Percentiles rank a stretch among this genome's conserved stretches.
phyloP scores from a whole-genome alignment of 2,888 invertebrate genomes.

The Dysmachus trigonus region DNA sequence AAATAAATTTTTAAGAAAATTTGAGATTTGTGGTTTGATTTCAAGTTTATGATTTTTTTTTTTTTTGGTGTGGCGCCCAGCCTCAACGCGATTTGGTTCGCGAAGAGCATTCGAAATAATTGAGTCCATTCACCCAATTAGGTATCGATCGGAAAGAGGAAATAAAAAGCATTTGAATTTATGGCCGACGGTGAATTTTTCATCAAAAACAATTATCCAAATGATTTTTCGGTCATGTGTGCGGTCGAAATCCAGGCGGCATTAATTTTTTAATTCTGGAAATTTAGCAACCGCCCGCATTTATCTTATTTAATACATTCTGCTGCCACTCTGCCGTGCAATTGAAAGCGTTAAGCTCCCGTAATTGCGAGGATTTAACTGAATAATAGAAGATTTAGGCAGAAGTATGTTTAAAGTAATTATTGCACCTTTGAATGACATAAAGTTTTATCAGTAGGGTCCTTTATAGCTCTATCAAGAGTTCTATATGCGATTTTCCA shows the following conservation, averaged over 20 bases:
- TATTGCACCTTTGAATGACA: not conserved
- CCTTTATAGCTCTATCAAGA: too few species aligned
- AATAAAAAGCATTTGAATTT: not conserved
- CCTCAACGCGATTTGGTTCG: not conserved
- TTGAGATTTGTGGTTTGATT: slow-evolving; percentile 12
- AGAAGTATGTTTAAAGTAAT: not conserved
- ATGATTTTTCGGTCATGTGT: not conserved
- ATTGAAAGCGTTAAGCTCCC: not conserved
- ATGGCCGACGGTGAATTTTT: not conserved
- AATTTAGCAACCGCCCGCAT: not conserved
- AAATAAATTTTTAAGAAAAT: slow-evolving; percentile 49
- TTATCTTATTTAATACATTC: not conserved
- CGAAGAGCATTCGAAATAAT: not conserved
- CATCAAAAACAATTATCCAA: not conserved
- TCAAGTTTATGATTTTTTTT: not conserved
- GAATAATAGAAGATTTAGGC: not conserved
- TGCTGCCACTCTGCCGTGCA: not conserved
- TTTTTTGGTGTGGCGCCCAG: not conserved
- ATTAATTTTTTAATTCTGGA: not conserved
- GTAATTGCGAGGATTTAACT: not conserved
- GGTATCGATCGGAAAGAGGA: not conserved
- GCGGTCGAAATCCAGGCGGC: not conserved
- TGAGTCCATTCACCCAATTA: not conserved
- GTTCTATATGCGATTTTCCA: too few species aligned
- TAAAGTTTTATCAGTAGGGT: not conserved